Base-by-base conservation (phyloP, 92 coral and sea anemone genomes). In the Phymanthus crucifer region DNA sequence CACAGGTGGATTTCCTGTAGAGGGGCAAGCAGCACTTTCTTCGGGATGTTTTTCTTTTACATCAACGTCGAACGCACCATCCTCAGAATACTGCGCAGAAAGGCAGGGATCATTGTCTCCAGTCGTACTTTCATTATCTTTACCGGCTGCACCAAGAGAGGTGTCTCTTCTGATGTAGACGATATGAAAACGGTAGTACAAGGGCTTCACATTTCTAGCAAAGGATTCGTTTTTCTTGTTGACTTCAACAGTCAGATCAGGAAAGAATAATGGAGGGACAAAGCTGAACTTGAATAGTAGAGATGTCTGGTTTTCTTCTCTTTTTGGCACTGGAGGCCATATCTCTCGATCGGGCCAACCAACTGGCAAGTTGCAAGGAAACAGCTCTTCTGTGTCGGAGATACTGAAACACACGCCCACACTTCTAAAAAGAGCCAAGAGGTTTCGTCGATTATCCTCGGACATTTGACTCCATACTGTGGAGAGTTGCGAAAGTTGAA, bases 311-410 rank as follows among this genome's bases (percentile, higher is more conserved):
- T 70, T 69, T 70, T 83, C 82, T 19, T 31, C n/a, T 47, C 31
- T 40, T 3, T 65, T 37, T 33, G 87, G 83, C 29, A 76, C 21
- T 69, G 82, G 77, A 0, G 87, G 64, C 87, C 87, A 83, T 71
- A 76, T 83, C n/a, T 83, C 83, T 23, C 71, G 33, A 83, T 83
- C 82, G 24, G 87, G 87, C 87, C 87, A 83, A 17, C 87, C 87
- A 29, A 83, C 77, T 19, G 82, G 87, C 33, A 76, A 56, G 16
- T 83, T 83, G 46, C 87, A 82, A 37, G 86, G 86, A 32, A 82
- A 82, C 79, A 82, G 38, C 8, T 82, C 86, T 33, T 75, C 67
- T 31, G 66, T 65, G 16, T 74, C 80, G 23, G 86, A 74, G 36
- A 82, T 43, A 32, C 26, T 46, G 38, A 74, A 75, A 36, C 86